Evolutionary conservation across 2,113 vertebrate species (phyloP).

Genomic region (Pitta sordida): DNA sequence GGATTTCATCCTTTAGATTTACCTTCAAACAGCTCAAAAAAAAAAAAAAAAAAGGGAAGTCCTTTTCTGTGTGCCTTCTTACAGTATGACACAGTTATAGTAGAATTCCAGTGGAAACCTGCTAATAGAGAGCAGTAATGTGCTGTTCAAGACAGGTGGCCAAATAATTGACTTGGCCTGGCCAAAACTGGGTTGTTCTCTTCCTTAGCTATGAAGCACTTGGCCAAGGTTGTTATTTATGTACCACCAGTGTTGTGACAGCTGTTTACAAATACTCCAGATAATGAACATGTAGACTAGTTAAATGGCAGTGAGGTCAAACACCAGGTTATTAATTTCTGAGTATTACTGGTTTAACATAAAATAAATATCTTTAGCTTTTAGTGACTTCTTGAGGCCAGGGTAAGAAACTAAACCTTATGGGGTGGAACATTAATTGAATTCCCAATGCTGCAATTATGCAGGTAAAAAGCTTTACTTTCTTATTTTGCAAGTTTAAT

Average conservation of each 20-base stretch:
- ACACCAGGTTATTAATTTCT: background rate
- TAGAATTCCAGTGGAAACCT: background rate
- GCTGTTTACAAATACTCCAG: slow-evolving; percentile 1
- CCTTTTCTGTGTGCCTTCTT: background rate
- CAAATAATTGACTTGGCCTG: background rate
- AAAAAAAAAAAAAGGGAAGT: background rate
- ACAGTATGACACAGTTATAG: background rate
- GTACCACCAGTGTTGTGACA: background rate
- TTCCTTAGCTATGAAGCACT: background rate
- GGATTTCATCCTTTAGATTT: background rate
- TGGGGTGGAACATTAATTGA: background rate
- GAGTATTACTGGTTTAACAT: background rate
- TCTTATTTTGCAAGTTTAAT: background rate
- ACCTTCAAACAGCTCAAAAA: background rate
- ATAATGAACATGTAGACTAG: background rate
- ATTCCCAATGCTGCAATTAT: background rate
- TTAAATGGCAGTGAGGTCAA: background rate
- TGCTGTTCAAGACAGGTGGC: background rate
- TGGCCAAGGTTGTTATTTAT: background rate
- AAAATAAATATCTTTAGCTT: background rate
- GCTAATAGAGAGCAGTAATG: background rate
- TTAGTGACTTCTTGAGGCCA: background rate
- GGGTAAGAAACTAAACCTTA: background rate
- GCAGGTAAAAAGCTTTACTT: background rate
- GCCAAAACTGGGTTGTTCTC: background rate